Base-by-base conservation (phyloP, 2,888 invertebrate genomes). In the Cenopis cana region DNA sequence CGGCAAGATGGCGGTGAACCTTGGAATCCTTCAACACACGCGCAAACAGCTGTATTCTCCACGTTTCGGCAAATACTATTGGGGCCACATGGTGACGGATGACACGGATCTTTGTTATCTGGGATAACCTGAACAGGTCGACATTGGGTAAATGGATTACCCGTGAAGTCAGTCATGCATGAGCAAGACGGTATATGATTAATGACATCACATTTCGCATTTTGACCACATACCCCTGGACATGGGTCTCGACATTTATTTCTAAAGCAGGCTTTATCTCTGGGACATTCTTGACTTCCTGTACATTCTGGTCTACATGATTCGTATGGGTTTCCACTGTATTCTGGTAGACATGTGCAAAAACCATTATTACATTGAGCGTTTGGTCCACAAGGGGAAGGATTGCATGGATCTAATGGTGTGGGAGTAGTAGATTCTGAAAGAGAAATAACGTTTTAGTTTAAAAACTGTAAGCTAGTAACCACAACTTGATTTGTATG, bases 1-100 rank as follows among this genome's bases (percentile, higher is more conserved):
- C 96, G 95, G 80, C 97, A 97, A 68, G 95, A 94, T 41, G 97
- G 97, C 68, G 98, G 97, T 69, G 96, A 95, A 50, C 98, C 98
- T 82, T 95, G 95, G 84, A 95, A 97, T 61, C 97, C 96, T 64
- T 94, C 88, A 1, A 95, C 91, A 82, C 98, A 98, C 2, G 96
- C 96, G 82, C 98, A 98, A 1, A 96, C 95, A 0, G 97, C 97
- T 2, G 96, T 95, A 80, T 97, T 96, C 69, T 96, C 96, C 33
- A 96, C 95, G 17, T 96, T 95, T 76, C 95, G 94, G 81, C 97
- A 98, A 79, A 96, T 95, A 64, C 97, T 96, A 79, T 96, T 96
- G 10, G 96, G 94, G 46, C 97, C 97, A 84, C 97, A 97, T 33
- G 96, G 95, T 56, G 96, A 97, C 54, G 97, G 96, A 75, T 89